These are phyloP conservation scores for Natrix natrix DNA, from an alignment of 2,797 vertebrate species.

Conservation along the genomic window DNA sequence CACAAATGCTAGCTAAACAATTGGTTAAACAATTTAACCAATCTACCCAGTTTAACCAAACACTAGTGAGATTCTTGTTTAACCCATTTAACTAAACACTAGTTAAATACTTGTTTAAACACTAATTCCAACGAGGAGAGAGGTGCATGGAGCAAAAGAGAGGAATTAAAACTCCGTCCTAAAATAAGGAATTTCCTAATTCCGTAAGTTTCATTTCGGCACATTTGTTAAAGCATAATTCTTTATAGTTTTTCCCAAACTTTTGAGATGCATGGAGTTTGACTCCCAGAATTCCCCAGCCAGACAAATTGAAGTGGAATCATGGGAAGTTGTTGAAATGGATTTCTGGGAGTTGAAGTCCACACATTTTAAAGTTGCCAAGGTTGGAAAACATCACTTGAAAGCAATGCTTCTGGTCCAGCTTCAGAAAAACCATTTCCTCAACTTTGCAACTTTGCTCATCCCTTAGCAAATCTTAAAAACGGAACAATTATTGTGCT, in stretches of 20 bases:
- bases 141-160: not conserved
- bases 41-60: not conserved
- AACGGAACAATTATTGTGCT: not conserved
- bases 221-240: not conserved
- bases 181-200: not conserved
- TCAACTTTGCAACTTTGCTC: too few species aligned
- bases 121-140: not conserved
- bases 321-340: too few species aligned
- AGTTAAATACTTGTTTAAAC: not conserved
- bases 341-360: not conserved
- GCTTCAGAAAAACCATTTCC: not conserved
- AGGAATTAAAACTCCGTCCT: not conserved
- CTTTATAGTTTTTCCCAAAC: not conserved
- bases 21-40: not conserved
- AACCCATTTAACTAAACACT: not conserved
- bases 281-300: not conserved
- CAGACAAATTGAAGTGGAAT: not conserved
- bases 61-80: not conserved
- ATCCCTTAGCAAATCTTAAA: not conserved
- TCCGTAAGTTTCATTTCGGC: not conserved
- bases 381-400: not conserved
- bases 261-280: not conserved
- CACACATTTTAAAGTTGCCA: not conserved
- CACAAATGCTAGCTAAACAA: not conserved
- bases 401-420: not conserved